phyloP scores from a whole-genome alignment of 2,888 invertebrate species.

The Ichneumon xanthorius region DNA sequence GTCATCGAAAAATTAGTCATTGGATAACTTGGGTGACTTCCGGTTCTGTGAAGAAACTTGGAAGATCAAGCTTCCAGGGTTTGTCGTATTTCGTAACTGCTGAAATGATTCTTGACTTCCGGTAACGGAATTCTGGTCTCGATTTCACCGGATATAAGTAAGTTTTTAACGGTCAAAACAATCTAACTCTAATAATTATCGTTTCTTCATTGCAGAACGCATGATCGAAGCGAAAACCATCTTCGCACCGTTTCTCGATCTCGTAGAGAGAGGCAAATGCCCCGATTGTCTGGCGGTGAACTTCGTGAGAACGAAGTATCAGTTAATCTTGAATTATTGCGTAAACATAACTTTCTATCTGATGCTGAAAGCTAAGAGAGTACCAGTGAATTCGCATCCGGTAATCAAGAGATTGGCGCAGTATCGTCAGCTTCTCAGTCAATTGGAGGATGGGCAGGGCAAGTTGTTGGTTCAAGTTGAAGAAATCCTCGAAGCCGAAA shows the following conservation, averaged over 20 bases:
- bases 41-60: background rate
- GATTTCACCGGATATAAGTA: background rate
- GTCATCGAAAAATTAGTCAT: background rate
- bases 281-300: conserved; percentile 89
- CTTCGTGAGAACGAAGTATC: conserved; percentile 90
- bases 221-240: conserved; percentile 89
- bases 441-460: conserved; percentile 90
- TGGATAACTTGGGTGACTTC: background rate
- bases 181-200: background rate
- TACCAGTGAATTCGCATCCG: conserved; percentile 93
- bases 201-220: conserved; percentile 80
- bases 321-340: conserved; percentile 92
- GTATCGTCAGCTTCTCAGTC: conserved; percentile 91
- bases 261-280: conserved; percentile 88
- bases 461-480: conserved; percentile 90
- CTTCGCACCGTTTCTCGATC: conserved; percentile 89
- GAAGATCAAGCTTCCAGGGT: background rate
- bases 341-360: conserved; percentile 95
- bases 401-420: conserved; percentile 94
- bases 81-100: background rate
- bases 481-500: conserved; percentile 87
- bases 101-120: background rate
- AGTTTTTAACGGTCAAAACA: background rate
- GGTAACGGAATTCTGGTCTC: background rate
- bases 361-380: conserved; percentile 91